phyloP scores from a whole-genome alignment of 2,797 vertebrate genomes.

The Uromys caudimaculatus region DNA sequence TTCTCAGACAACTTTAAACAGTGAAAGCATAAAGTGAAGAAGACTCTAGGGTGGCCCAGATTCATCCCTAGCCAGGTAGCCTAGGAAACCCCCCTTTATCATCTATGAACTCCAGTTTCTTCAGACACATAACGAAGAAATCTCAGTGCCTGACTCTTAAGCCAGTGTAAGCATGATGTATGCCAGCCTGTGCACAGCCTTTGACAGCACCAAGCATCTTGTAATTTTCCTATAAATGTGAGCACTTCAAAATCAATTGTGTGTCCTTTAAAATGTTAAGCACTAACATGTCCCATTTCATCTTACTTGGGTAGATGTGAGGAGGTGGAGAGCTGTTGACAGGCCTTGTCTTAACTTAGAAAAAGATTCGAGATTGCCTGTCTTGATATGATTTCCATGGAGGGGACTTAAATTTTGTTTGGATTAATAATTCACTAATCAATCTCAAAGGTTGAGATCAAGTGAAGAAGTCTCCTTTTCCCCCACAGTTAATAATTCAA shows the following conservation, averaged over 20 bases:
- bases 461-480: background rate
- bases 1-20: background rate
- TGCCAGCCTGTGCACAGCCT: background rate
- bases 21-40: background rate
- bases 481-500: constrained; percentile 56
- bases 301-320: constrained; percentile 1
- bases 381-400: background rate
- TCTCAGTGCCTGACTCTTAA: background rate
- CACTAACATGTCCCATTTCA: constrained; percentile 28
- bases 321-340: background rate
- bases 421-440: constrained; percentile 57
- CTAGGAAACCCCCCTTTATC: background rate
- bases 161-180: background rate
- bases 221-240: constrained; percentile 43
- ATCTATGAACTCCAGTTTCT: background rate
- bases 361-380: constrained; percentile 60
- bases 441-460: constrained; percentile 48
- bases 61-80: background rate
- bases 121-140: background rate
- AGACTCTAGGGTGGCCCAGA: too few species aligned
- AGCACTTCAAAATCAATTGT: constrained; percentile 50
- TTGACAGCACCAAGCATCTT: background rate
- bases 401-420: constrained; percentile 51
- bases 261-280: constrained; percentile 43
- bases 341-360: constrained; percentile 42